Base-by-base conservation (phyloP, 2,888 invertebrate species). In the Rhagium mordax region DNA sequence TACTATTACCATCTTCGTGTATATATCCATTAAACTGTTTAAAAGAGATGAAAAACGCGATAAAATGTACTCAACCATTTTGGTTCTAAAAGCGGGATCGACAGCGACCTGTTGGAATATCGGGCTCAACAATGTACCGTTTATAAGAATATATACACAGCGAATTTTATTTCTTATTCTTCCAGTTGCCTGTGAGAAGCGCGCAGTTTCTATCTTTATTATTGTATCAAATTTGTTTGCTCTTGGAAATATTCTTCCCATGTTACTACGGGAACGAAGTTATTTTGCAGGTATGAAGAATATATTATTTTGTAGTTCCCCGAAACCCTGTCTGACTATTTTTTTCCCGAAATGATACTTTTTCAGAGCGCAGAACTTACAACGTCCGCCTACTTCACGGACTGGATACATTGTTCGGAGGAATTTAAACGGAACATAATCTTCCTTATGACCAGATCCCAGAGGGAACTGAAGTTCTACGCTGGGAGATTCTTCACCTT, bases 191-290 rank as follows among this genome's bases (percentile, higher is more conserved):
- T 0, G 62, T 79, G 15, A 57, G 74, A 3, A 83, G 82, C 51
- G 21, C 83, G 10, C 77, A 82, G 67, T 84, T 91, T 72, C 86
- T 89, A 1, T 90, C 91, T 8, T 89, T 90, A 88, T 83, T 87
- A 0, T 84, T 90, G 13, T 91, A 91, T 84, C 89, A 90, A 71
- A 82, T 83, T 59, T 91, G 91, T 81, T 90, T 91, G 82, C 84
- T 91, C 16, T 86, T 89, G 7, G 90, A 91, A 84, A 85, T 91
- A 78, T 89, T 89, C 76, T 84, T 91, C 1, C 90, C 90, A 82
- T 91, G 91, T 82, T 91, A 89, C 86, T 90, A 88, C 79, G 91
- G 91, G 7, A 91, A 91, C 80, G 90, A 90, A 81, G 88, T 91
- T 3, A 88, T 89, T 0, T 84, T 89, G 2, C 89, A 90, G 88